Percentiles rank a stretch among this genome's conserved stretches.
phyloP scores from a whole-genome alignment of 2,113 vertebrate species.

The Festucalex cinctus region DNA sequence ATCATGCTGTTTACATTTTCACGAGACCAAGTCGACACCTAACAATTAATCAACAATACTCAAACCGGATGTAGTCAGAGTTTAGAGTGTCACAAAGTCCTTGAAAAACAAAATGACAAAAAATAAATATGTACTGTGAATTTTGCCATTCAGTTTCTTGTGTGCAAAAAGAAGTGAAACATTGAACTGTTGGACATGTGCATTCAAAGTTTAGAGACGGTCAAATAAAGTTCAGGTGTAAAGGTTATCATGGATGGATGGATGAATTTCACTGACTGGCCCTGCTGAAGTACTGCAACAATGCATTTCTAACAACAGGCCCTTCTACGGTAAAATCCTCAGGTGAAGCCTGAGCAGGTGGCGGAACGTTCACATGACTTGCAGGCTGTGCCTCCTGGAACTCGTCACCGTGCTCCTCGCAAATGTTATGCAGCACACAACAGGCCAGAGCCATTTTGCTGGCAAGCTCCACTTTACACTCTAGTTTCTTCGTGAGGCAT shows the following conservation, averaged over 20 bases:
- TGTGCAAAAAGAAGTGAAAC: not conserved
- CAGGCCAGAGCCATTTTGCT: not conserved
- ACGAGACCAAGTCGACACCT: not conserved
- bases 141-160: not conserved
- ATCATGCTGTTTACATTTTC: not conserved
- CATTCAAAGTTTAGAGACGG: not conserved
- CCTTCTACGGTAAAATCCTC: not conserved
- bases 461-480: not conserved
- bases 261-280: not conserved
- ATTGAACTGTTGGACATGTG: too few relatives aligned
- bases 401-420: not conserved
- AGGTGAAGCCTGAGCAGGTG: not conserved
- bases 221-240: not conserved
- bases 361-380: not conserved
- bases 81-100: not conserved
- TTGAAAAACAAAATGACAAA: too few relatives aligned
- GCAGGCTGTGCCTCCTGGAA: not conserved
- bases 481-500: not conserved
- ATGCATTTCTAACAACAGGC: not conserved
- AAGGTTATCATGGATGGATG: not conserved
- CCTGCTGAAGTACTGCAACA: not conserved
- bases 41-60: not conserved
- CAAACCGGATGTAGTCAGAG: not conserved
- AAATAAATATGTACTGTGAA: not conserved
- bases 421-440: conserved; percentile 4